Base-by-base conservation (phyloP, 92 coral and sea anemone genomes). In the Porites rus region DNA sequence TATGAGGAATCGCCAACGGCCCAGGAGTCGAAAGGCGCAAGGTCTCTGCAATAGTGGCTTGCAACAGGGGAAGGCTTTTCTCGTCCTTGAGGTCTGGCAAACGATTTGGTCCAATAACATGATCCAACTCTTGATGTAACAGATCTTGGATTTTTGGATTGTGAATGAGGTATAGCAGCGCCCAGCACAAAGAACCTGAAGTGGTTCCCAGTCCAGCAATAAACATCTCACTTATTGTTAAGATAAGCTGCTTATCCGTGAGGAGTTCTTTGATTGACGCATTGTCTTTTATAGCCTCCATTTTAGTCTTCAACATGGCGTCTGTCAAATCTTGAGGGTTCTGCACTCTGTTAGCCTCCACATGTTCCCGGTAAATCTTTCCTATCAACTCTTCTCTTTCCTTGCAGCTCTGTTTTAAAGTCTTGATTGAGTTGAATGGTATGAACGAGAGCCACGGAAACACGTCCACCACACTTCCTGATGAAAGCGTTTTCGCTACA, bases 291-390 rank as follows among this genome's bases (percentile, higher is more conserved):
- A 59, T 73, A 10, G 75, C 72, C 19, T 66, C 71, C n/a, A 18
- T 74, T 31, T 71, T 83, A 8, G 63, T 65, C 56, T 82, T 90
- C 50, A 82, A 14, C 61, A 90, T 66, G 17, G 87, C 87, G 72
- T 90, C 93, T 76, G 90, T 75, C 74, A 90, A 67, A 65, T 90
- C 90, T 75, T 79, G 88, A 84, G 82, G 62, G 20, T 90, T 76
- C n/a, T 81, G 84, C 52, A 78, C 90, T 14, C 87, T 71, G 80
- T 50, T 53, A 21, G 82, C 61, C 8, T 83, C 80, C 53, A 71
- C 51, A 86, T 85, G 93, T 21, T 87, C 79, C 25, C 60, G 38
- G 63, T 90, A 90, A 24, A 78, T 86, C 56, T 76, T 79, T 10
- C 62, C 59, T 11, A 90, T 61, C 46, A 90, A 86, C 76, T 52